Evolutionary conservation across 2,797 vertebrate species (phyloP).

Genomic region (Nyctibius grandis): DNA sequence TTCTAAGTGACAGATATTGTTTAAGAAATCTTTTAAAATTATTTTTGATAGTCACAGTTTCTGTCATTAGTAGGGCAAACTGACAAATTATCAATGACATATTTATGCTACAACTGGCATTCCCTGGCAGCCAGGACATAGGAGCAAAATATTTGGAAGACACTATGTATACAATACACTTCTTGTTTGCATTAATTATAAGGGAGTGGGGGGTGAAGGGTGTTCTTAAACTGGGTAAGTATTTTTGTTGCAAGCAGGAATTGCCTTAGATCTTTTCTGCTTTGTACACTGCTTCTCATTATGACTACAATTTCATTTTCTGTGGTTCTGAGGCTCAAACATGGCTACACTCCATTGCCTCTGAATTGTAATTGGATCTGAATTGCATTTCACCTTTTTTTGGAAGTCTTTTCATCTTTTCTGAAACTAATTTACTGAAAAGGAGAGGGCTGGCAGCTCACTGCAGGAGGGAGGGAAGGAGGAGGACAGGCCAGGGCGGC

Average conservation of each 20-base stretch:
- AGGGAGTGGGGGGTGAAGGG: fast-evolving
- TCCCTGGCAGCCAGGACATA: constrained; percentile 14
- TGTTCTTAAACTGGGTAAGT: not conserved
- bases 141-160: constrained; percentile 40
- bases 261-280: not conserved
- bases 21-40: constrained; percentile 50
- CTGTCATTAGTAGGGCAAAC: constrained; percentile 71
- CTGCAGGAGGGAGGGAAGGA: not conserved
- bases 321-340: not conserved
- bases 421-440: not conserved
- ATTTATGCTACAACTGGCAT: constrained; percentile 51
- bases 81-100: constrained; percentile 73
- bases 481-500: too few species aligned
- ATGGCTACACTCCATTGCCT: not conserved
- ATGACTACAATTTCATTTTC: not conserved
- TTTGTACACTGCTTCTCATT: not conserved
- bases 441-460: fast-evolving
- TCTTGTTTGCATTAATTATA: constrained; percentile 13
- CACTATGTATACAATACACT: not conserved
- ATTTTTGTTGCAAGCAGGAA: constrained; percentile 16
- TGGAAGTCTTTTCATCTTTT: not conserved
- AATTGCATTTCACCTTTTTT: not conserved
- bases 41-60: constrained; percentile 68
- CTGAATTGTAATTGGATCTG: not conserved
- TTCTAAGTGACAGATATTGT: constrained; percentile 41